Conservation (phyloP, 2,888 invertebrate species). For the Cyaniris semiargus region DNA sequence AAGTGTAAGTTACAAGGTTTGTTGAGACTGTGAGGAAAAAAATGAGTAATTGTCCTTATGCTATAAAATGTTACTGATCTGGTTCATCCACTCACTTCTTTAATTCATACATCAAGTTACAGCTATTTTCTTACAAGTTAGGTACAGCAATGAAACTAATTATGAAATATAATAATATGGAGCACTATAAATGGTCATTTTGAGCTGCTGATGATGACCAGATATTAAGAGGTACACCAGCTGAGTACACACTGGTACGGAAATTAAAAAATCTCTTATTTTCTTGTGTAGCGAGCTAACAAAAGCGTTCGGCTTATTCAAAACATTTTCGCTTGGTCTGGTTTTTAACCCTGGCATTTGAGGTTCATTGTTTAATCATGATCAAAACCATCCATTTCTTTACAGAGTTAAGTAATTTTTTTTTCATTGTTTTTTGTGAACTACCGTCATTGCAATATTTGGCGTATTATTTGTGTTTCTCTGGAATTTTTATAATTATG, state of each 20-base stretch:
- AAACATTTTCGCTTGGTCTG: neutral
- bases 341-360: neutral
- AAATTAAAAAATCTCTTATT: constrained; percentile 10
- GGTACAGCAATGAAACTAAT: too few relatives aligned
- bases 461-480: neutral
- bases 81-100: too few relatives aligned
- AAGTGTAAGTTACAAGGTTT: too few relatives aligned
- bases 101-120: too few relatives aligned
- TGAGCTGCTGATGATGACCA: neutral
- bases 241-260: neutral
- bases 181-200: neutral
- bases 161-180: too few relatives aligned
- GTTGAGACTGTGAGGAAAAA: too few relatives aligned
- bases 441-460: neutral
- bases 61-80: too few relatives aligned
- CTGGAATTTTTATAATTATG: neutral
- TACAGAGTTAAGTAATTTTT: neutral
- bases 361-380: neutral
- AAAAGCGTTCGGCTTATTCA: constrained; percentile 9
- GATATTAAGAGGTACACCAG: neutral
- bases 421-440: neutral
- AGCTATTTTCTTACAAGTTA: too few relatives aligned
- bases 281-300: neutral
- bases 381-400: neutral
- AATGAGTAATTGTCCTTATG: too few relatives aligned